Base-by-base conservation (phyloP, 2,113 vertebrate species). In the Sinocyclocheilus maitianheensis region DNA sequence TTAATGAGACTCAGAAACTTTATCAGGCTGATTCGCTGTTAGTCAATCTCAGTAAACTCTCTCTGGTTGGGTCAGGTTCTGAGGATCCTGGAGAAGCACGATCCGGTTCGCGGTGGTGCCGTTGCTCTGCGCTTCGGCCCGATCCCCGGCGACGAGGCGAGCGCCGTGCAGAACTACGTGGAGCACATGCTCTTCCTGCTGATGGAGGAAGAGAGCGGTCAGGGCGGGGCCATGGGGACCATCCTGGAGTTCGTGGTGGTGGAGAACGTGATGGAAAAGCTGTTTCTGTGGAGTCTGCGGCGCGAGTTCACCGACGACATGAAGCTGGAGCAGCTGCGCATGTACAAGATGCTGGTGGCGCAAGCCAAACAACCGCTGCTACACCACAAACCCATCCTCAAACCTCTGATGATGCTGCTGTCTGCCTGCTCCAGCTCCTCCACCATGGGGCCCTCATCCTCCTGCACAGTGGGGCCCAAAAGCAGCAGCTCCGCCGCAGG, bases 181-280 rank as follows among this genome's bases (percentile, higher is more conserved):
- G 98, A 99, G 13, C 97, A 99, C 93, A 99, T 99, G 97, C 94
- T 99, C 12, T 98, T 98, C 87, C 92, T 99, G 88, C 87, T 99
- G 84, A 98, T 98, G 90, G 97, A 99, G 89, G 98, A 99, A n/a
- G 95, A 95, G 86, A 91, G 93, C 3, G 97, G 96, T 3, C 95
- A 95, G 94, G 96, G 95, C 0, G 95, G 95, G 58, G 96, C 97
- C 0, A 99, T 99, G 97, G 98, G 98, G 22, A 95, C 98, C 0
- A 99, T 99, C 91, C 93, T 99, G 93, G 98, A 99, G 92, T 96
- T 99, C 13, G 97, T 99, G 88, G 96, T 99, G 22, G 93, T 96
- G 20, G 98, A 99, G 93, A 98, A 97, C 0, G 97, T 99, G 87
- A 97, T 99, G 98, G 97, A 99, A 90, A 94, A 97, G 40, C 96